Evolutionary conservation across 2,797 vertebrate species (phyloP), one percentile per base, ranked within the genome.

Genomic region (Gorsachius magnificus): DNA sequence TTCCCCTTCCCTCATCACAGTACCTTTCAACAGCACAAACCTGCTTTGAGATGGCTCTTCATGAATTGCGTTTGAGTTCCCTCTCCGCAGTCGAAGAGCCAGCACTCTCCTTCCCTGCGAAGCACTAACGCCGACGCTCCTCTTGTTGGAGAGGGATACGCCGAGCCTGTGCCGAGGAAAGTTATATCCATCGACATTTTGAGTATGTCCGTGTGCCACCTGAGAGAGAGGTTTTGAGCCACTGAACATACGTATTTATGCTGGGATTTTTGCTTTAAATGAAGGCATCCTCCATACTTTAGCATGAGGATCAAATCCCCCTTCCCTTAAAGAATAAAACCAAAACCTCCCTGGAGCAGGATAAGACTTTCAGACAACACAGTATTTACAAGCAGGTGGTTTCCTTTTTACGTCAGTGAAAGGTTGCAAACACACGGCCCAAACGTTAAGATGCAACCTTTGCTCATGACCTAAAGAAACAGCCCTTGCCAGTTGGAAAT

Each of bases 31-130:
- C 46, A 21, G 41, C 90, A 95, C 97, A 16, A 4, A 99, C 99
- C 98, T 96, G 99, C 98, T 96, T 97, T 97, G 13, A 99, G 98
- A 0, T 97, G 98, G 95, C 99, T 99, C 97, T 96, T 99, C 99
- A 99, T 99, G 56, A 99, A 94, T 38, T 99, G 99, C 0, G 99
- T 99, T 95, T 99, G 99, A 1, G 99, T 99, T 2, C 99, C 99
- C 57, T 99, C 99, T 3, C 99, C 99, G 71, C 99, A 99, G 97
- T 99, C 99, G n/a, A 99, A 99, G 70, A 99, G 98, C 99, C 99
- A 99, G 74, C 98, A 99, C 8, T 99, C 98, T 16, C 99, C 99
- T 29, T 99, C 98, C 15, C 98, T 93, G 54, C 99, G 98, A 38
- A 99, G 97, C 69, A 98, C 99, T n/a, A 99, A 89, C 1, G 99